Base-by-base conservation (phyloP, 1,140 invertebrate species). In the Mesaphorura yosii region DNA sequence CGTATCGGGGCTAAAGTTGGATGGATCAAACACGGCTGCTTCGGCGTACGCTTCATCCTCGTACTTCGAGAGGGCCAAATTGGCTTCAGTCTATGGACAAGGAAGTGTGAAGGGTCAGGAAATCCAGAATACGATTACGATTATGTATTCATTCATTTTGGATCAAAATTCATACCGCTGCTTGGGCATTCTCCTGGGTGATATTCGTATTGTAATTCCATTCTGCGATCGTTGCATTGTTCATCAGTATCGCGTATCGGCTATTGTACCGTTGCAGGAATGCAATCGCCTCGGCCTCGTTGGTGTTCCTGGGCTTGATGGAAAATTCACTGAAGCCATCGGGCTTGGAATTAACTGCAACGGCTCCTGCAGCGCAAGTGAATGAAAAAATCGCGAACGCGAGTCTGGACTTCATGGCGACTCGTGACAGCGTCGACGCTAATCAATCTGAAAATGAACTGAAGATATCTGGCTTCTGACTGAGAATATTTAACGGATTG, bases 171-270 rank as follows among this genome's bases (percentile, higher is more conserved):
- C 56, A 53, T 64, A 65, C 64, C 15, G 58, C 39, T n/a, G 31
- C 48, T 10, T 56, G 41, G 17, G 61, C 60, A 47, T 64, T 65
- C 34, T 57, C 55, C 12, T 59, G 55, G 6, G 64, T 64, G 28
- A 65, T 48, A 48, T 66, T 66, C 31, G 65, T 66, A 37, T 63
- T 65, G 55, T 66, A 66, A 20, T 50, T 50, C 65, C 65, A 66
- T 10, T 64, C 59, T 10, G 65, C 65, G 12, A 59, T 17, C 41
- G 47, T 37, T 10, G 34, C 45, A 17, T 44, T 40, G 44, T 64
- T 65, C 6, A 34, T 26, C 7, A 66, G 15, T 45, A 37, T 17
- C 14, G 42, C 40, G 27, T 55, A 54, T 17, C 62, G 49, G 17
- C 22, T 27, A 26, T 66, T 38, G 53, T 65, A 66, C 10, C 50